Percentiles rank a stretch among this genome's conserved stretches.
These are phyloP conservation scores for Eulithis testata DNA, from an alignment of 2,888 invertebrate genomes.

Conservation along the genomic window DNA sequence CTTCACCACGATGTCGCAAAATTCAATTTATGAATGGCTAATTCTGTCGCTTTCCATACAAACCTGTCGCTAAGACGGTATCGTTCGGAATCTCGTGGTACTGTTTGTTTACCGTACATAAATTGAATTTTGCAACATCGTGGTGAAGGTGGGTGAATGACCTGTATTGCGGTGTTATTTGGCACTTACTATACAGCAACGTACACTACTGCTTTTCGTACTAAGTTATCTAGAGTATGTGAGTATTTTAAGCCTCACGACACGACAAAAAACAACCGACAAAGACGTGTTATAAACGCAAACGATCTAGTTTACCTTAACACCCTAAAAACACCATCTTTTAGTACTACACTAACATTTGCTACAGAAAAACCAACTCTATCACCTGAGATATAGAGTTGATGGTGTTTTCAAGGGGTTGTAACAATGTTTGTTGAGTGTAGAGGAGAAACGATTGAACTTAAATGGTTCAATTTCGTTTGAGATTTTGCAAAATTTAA, in stretches of 20 bases:
- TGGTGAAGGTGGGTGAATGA: too few relatives aligned
- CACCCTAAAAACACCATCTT: constrained; percentile 21
- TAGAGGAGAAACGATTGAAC: constrained; percentile 18
- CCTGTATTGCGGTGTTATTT: too few relatives aligned
- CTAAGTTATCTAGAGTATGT: too few relatives aligned
- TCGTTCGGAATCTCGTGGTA: too few relatives aligned
- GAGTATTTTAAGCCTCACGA: constrained; percentile 8
- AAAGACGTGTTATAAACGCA: constrained; percentile 39
- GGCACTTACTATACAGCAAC: too few relatives aligned
- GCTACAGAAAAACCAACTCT: constrained; percentile 8
- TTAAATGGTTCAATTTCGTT: constrained; percentile 25
- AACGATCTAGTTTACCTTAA: constrained; percentile 43
- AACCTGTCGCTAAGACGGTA: too few relatives aligned
- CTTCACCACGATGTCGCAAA: too few relatives aligned
- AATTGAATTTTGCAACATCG: too few relatives aligned
- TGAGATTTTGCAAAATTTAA: constrained; percentile 25
- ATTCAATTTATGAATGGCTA: too few relatives aligned
- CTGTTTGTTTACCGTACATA: too few relatives aligned
- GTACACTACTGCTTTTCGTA: too few relatives aligned
- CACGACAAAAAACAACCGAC: constrained; percentile 11
- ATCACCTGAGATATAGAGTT: neutral
- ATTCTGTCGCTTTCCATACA: too few relatives aligned
- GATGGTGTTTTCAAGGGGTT: neutral
- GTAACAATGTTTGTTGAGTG: constrained; percentile 1
- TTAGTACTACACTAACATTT: neutral